Base-by-base conservation (phyloP, 1,140 invertebrate species). In the Tribolium castaneum region DNA sequence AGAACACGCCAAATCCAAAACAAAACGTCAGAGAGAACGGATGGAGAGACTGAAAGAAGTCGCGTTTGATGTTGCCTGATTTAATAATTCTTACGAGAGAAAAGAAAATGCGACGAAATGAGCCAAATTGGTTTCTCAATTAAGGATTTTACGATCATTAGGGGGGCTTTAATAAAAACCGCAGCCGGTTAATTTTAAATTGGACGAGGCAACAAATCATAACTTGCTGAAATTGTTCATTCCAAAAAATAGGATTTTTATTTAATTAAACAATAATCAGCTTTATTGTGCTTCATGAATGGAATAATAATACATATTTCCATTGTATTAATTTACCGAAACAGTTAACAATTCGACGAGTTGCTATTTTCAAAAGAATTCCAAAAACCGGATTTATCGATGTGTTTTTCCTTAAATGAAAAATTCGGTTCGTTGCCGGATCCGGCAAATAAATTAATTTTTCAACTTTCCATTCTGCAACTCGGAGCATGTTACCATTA, bases 91-190 rank as follows among this genome's bases (percentile, higher is more conserved):
- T 4, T 22, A 9, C 22, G 39, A 45, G n/a, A 13, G 30, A 66
- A 66, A 66, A 66, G 59, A 66, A 66, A 66, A 22, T n/a, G 59
- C 59, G 59, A 25, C 59, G 30, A 66, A 66, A 66, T 66, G 59
- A 25, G 59, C 59, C 30, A 66, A 66, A 66, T 66, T 66, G 59
- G 59, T 66, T 66, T 66, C 59, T 66, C 59, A 66, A 66, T 66
- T 66, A 66, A 30, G 59, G 59, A 66, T 66, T 66, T 66, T 66
- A 66, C 12, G 25, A 66, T 66, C 59, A 66, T 66, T 66, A 66
- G 25, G n/a, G 56, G n/a, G 59, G n/a, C 59, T 66, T 66, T 66
- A 66, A 66, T 66, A 66, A 66, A 66, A 66, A 66, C 59, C 59
- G 30, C 25, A 10, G n/a, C 2, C 22, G 16, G 34, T 66, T 66